These are phyloP conservation scores for Criorhina ranunculi DNA, from an alignment of 2,888 invertebrate genomes.

Conservation along the genomic window DNA sequence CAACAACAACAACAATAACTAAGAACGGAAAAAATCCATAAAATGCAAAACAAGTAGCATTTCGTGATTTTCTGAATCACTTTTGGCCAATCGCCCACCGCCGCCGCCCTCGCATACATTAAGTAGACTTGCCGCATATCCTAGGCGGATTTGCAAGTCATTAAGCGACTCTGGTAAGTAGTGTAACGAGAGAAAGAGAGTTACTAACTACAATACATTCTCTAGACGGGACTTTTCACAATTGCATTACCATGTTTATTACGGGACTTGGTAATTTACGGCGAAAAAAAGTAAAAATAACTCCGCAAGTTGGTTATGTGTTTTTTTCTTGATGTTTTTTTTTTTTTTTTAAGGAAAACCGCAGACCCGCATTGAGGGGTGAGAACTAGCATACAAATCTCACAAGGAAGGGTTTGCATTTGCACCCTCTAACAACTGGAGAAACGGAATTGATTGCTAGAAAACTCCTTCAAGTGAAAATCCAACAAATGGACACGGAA, in stretches of 20 bases:
- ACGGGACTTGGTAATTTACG: conserved; percentile 69
- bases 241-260: conserved; percentile 72
- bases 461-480: conserved; percentile 44
- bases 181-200: conserved; percentile 18
- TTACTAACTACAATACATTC: neutral
- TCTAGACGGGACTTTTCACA: conserved; percentile 16
- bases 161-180: conserved; percentile 46
- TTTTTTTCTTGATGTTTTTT: too few relatives aligned
- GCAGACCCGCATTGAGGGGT: conserved; percentile 62
- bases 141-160: conserved; percentile 70
- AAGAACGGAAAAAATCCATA: conserved; percentile 61
- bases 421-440: conserved; percentile 36
- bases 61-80: conserved; percentile 71
- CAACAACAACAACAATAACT: conserved; percentile 36
- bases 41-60: conserved; percentile 71
- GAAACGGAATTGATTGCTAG: conserved; percentile 50
- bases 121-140: conserved; percentile 57
- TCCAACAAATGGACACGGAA: conserved; percentile 62
- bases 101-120: conserved; percentile 24
- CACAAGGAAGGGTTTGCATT: conserved; percentile 39
- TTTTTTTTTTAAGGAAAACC: conserved; percentile 64
- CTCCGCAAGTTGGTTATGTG: conserved; percentile 35
- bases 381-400: conserved; percentile 7
- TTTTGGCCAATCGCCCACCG: conserved; percentile 63
- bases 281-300: conserved; percentile 43